A percentile compares a stretch with the other conserved stretches of the same genome.
These are phyloP conservation scores for Pyrocephalus nanus DNA, from an alignment of 2,797 vertebrate species.

Conservation along the genomic window DNA sequence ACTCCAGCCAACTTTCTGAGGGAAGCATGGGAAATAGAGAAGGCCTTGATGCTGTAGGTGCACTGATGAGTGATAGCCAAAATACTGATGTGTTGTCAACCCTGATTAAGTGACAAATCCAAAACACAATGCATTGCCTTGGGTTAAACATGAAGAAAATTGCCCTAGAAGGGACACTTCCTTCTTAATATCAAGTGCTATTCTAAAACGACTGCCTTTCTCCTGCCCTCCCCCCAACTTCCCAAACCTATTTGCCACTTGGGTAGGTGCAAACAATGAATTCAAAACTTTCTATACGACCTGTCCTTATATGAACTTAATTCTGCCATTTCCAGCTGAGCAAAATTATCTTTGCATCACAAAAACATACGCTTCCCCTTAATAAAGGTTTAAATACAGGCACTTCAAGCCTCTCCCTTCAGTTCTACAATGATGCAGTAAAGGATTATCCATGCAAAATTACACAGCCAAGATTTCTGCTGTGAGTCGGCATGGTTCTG, in stretches of 20 bases:
- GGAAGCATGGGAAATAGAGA: not conserved
- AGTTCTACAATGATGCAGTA: not conserved
- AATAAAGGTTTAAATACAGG: slow-evolving; percentile 36
- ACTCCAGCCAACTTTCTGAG: not conserved
- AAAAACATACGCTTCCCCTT: slow-evolving; percentile 8
- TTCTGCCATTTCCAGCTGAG: slow-evolving; percentile 31
- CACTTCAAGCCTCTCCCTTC: not conserved
- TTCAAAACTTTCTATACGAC: not conserved
- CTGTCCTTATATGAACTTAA: slow-evolving; percentile 16
- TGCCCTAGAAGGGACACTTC: not conserved
- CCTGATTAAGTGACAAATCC: not conserved
- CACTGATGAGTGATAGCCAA: not conserved
- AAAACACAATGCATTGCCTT: not conserved
- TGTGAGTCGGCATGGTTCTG: not conserved
- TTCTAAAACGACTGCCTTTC: not conserved
- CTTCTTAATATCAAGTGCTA: not conserved
- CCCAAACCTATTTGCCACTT: not conserved
- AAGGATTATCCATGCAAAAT: slow-evolving; percentile 27
- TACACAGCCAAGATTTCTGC: not conserved
- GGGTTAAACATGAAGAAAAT: not conserved
- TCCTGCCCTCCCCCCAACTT: not conserved
- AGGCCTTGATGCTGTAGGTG: fast-evolving
- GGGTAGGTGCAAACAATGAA: not conserved
- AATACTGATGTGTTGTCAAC: not conserved
- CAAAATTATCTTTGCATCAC: slow-evolving; percentile 4